Percentiles rank a stretch among this genome's conserved stretches.
Conservation (phyloP, 2,888 invertebrate genomes). For the Drosophila quinaria region DNA sequence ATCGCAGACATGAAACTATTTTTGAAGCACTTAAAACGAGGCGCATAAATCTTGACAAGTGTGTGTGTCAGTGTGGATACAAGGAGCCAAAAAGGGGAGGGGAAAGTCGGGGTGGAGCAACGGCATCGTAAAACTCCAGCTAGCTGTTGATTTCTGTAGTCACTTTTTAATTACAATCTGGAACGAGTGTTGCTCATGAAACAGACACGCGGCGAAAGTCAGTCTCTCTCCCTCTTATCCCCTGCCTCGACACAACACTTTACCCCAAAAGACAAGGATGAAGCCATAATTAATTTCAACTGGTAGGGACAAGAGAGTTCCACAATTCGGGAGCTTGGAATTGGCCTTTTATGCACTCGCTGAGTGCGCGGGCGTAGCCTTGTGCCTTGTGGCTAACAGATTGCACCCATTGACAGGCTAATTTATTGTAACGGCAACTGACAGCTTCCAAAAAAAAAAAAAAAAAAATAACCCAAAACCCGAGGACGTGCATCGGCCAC, state of each 20-base stretch:
- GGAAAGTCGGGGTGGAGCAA: conserved; percentile 1
- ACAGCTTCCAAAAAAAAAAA: conserved; percentile 34
- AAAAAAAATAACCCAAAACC: conserved; percentile 1
- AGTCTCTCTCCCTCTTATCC: conserved; percentile 7
- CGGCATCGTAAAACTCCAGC: conserved; percentile 61
- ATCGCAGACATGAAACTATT: conserved; percentile 75
- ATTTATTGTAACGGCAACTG: conserved; percentile 80
- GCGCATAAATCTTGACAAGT: conserved; percentile 67
- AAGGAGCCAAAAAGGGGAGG: conserved; percentile 7
- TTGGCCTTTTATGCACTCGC: conserved; percentile 3
- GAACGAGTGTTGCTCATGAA: conserved; percentile 6
- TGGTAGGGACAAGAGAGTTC: conserved; percentile 2
- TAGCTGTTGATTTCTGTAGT: conserved; percentile 49
- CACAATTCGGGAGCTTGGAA: conserved; percentile 6
- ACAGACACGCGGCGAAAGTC: conserved; percentile 64
- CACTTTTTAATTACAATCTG: conserved; percentile 52
- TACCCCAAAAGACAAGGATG: conserved; percentile 42
- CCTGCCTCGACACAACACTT: not conserved
- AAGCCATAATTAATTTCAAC: conserved; percentile 66
- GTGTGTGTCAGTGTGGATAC: conserved; percentile 33
- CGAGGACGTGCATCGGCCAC: conserved; percentile 30
- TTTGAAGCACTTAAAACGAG: conserved; percentile 71
- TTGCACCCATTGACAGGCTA: conserved; percentile 63
- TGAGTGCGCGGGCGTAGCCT: conserved; percentile 45
- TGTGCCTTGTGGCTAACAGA: conserved; percentile 23